Evolutionary conservation across 1,140 invertebrate genomes (phyloP).

Genomic region (Drosophila micromelanica): DNA sequence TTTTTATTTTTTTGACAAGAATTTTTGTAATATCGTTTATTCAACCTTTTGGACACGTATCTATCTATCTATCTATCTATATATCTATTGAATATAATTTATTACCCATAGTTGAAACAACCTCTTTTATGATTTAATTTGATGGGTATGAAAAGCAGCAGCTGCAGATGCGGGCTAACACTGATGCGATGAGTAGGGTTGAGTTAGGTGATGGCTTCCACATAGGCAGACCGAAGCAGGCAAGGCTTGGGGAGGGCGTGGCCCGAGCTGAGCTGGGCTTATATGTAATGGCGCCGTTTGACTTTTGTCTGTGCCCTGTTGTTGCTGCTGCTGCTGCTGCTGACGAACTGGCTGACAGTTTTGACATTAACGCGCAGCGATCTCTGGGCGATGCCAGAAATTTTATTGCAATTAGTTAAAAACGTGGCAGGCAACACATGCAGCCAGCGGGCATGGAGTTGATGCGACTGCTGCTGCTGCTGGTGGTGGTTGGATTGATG

Average conservation of each 20-base stretch:
- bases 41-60: no score
- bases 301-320: slow-evolving; percentile 10
- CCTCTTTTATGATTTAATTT: background rate
- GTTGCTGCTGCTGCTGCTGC: background rate
- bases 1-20: no score
- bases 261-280: slow-evolving; percentile 1
- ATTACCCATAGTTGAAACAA: no score
- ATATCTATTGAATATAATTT: no score
- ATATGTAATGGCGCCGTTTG: background rate
- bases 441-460: slow-evolving; percentile 1
- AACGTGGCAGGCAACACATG: slow-evolving; percentile 35
- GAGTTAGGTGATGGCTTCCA: slow-evolving; percentile 1
- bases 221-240: background rate
- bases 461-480: background rate
- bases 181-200: slow-evolving; percentile 17
- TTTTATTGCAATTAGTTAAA: slow-evolving; percentile 60
- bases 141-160: background rate
- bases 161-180: slow-evolving; percentile 16
- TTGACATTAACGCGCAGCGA: slow-evolving; percentile 32
- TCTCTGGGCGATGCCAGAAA: slow-evolving; percentile 7
- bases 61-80: no score
- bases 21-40: no score
- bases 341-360: slow-evolving; percentile 38
- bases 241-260: background rate
- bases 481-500: background rate